A percentile compares a stretch with the other conserved stretches of the same genome.
Evolutionary conservation across 2,113 vertebrate genomes (phyloP).

Genomic region (Gambusia affinis): DNA sequence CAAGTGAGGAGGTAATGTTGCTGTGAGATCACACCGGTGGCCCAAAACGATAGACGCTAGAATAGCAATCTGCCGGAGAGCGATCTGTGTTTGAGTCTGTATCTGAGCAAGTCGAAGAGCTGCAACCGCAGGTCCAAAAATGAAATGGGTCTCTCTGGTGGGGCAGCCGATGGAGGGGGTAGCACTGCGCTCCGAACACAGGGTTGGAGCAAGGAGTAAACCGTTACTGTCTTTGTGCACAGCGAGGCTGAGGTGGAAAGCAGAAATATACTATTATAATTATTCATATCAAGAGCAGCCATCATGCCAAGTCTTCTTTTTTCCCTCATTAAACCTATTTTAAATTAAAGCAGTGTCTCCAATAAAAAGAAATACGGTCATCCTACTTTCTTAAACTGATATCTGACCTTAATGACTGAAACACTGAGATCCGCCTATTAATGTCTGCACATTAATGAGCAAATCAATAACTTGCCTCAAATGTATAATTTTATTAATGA

Average conservation of each 20-base stretch:
- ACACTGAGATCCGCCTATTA: not conserved
- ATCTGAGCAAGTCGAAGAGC: slow-evolving; percentile 86
- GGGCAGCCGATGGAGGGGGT: slow-evolving; percentile 84
- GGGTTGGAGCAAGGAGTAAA: slow-evolving; percentile 79
- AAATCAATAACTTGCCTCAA: not conserved
- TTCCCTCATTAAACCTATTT: not conserved
- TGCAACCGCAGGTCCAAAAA: slow-evolving; percentile 80
- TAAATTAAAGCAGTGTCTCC: not conserved
- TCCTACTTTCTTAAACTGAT: not conserved
- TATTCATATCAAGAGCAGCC: slow-evolving; percentile 36
- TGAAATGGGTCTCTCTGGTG: slow-evolving; percentile 82
- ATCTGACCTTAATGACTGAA: not conserved
- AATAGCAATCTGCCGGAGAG: slow-evolving; percentile 82
- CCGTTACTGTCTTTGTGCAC: slow-evolving; percentile 88
- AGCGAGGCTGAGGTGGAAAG: slow-evolving; percentile 95
- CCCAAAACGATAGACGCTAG: slow-evolving; percentile 58
- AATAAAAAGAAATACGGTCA: not conserved
- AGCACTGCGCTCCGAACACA: slow-evolving; percentile 66
- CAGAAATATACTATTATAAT: slow-evolving; percentile 74
- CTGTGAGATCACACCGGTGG: slow-evolving; percentile 37
- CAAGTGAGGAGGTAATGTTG: slow-evolving; percentile 55
- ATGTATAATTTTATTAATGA: not conserved
- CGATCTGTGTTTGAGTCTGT: slow-evolving; percentile 84
- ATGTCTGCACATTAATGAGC: not conserved
- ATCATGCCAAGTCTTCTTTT: slow-evolving; percentile 27